Conservation (phyloP, 2,888 invertebrate species). For the Candidula unifasciata region DNA sequence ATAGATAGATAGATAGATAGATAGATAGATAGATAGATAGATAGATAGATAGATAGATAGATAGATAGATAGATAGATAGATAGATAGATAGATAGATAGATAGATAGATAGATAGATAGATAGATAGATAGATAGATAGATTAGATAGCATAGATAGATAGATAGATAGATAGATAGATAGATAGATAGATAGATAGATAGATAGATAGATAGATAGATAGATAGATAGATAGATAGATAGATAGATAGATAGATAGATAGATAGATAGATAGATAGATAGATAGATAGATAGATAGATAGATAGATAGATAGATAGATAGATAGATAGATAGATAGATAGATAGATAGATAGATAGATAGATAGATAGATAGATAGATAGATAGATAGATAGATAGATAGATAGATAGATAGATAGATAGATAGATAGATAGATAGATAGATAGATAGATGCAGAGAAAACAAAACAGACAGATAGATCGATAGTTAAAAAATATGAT, state of each 20-base stretch:
- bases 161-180: no score
- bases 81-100: no score
- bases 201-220: no score
- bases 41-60: no score
- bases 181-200: no score
- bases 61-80: no score
- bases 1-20: no score
- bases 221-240: no score
- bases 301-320: conserved; percentile 7
- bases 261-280: neutral
- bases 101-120: neutral
- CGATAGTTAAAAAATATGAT: no score
- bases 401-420: conserved; percentile 5
- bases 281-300: conserved; percentile 10
- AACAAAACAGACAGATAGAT: no score
- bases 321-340: conserved; percentile 1
- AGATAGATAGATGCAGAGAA: neutral
- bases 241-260: neutral
- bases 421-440: neutral
- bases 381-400: conserved; percentile 12
- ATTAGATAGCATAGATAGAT: neutral
- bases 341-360: neutral
- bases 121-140: conserved; percentile 1
- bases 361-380: conserved; percentile 19
- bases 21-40: no score